These are phyloP conservation scores for Rhodophaea formosa DNA, from an alignment of 2,888 invertebrate genomes.

Conservation along the genomic window DNA sequence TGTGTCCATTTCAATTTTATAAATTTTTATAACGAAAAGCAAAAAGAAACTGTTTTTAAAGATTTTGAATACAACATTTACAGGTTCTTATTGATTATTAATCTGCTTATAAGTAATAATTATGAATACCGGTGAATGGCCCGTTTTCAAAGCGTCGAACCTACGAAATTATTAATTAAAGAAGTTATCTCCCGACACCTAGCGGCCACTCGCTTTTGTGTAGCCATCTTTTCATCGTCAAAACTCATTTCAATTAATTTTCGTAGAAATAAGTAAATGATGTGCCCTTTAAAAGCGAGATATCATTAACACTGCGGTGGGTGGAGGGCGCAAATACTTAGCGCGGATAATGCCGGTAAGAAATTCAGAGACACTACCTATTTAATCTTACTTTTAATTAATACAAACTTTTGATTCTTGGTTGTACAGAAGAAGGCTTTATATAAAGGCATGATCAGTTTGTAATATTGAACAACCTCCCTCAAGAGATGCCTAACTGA, in stretches of 20 bases:
- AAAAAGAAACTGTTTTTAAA: no score
- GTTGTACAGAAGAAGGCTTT: no score
- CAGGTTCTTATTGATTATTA: no score
- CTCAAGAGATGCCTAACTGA: no score
- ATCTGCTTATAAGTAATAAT: slow-evolving; percentile 62
- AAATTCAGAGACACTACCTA: slow-evolving; percentile 6
- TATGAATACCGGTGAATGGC: slow-evolving; percentile 56
- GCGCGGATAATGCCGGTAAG: slow-evolving; percentile 10
- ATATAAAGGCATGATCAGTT: no score
- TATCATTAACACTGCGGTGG: slow-evolving; percentile 74
- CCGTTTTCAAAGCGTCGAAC: slow-evolving; percentile 69
- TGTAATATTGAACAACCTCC: no score
- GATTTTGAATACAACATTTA: no score
- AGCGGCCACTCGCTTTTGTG: slow-evolving; percentile 74
- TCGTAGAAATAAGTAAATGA: slow-evolving; percentile 78
- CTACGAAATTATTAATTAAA: slow-evolving; percentile 78
- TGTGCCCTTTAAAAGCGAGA: slow-evolving; percentile 78
- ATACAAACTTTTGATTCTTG: no score
- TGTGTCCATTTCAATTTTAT: no score
- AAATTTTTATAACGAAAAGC: no score
- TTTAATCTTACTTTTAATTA: no score
- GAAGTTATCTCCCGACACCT: slow-evolving; percentile 80
- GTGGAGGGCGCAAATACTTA: slow-evolving; percentile 33
- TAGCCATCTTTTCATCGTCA: slow-evolving; percentile 77
- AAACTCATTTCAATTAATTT: slow-evolving; percentile 82